phyloP scores from a whole-genome alignment of 2,888 invertebrate species.

The Blera fallax region DNA sequence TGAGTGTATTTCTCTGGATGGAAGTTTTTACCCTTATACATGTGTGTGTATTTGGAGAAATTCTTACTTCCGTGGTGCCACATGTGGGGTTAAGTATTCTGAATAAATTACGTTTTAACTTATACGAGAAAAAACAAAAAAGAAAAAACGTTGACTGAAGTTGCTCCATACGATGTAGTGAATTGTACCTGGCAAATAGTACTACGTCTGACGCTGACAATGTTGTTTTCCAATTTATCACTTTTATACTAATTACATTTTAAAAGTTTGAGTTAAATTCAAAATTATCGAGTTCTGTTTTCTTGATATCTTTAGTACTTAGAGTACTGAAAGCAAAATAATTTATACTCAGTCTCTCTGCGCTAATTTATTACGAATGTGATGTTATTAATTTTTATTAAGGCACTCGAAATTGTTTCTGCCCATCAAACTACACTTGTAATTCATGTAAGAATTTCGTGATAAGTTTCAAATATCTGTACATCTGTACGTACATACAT shows the following conservation, averaged over 20 bases:
- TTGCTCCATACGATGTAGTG: neutral
- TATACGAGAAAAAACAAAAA: neutral
- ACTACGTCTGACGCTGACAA: neutral
- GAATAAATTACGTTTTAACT: conserved; percentile 37
- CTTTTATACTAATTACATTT: neutral
- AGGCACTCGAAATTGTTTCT: neutral
- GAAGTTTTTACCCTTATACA: neutral
- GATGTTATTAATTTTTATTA: too few relatives aligned
- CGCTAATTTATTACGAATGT: too few relatives aligned
- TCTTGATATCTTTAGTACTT: neutral
- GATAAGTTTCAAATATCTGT: neutral
- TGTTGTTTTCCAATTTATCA: neutral
- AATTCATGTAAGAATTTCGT: neutral
- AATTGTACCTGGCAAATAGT: neutral
- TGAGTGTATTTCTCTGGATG: conserved; percentile 9
- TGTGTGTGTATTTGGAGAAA: neutral
- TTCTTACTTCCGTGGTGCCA: conserved; percentile 14
- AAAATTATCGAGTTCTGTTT: neutral
- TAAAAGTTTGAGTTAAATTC: neutral
- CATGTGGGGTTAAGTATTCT: conserved; percentile 46
- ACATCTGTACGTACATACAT: too few relatives aligned
- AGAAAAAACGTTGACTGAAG: conserved; percentile 21
- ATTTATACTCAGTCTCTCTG: too few relatives aligned
- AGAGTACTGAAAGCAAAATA: too few relatives aligned
- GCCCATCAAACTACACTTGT: neutral